Evolutionary conservation across 2,888 invertebrate genomes (phyloP), one percentile per base, ranked within the genome.

Genomic region (Axea sp.): DNA sequence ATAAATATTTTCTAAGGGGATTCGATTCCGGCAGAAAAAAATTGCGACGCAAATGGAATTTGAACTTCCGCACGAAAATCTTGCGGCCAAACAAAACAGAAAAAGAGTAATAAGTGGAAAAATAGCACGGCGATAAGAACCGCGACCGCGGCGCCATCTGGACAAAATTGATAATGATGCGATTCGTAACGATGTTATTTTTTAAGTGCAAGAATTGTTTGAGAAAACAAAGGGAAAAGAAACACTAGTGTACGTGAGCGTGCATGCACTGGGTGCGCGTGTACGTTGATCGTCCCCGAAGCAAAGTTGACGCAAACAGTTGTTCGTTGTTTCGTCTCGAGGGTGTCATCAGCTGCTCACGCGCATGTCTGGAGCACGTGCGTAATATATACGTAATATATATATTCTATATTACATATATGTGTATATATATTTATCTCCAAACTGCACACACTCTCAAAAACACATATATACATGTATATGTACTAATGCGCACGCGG

Each of bases 131-230:
- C n/a, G 35, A 35, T 3, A 35, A 35, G 15, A 14, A 35, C 0
- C 0, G 41, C 41, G 41, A 41, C 7, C 12, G 24, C 19, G n/a
- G 37, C 26, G 55, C 55, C 31, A 30, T 14, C 31, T 49, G 71
- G 72, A 79, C 39, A 41, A 57, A 60, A 53, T 68, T 67, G 37
- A 57, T 78, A 76, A 77, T 51, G 67, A 80, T 81, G 45, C 53
- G 81, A 81, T 67, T 75, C 72, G 81, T 82, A 82, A 82, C 78
- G 78, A 80, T 79, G 79, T 82, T 83, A 83, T 84, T 85, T 84
- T 85, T 80, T 82, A 84, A 81, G 80, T 80, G 79, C 84, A 84
- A 82, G 79, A 81, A 82, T 80, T 72, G 77, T 81, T 80, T 78
- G 73, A 55, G 37, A 12, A 11, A 43, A 33, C 22, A 57, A 43